Percentiles rank a stretch among this genome's conserved stretches.
Evolutionary conservation across 1,140 invertebrate genomes (phyloP).

Genomic region (Drosophila suzukii): DNA sequence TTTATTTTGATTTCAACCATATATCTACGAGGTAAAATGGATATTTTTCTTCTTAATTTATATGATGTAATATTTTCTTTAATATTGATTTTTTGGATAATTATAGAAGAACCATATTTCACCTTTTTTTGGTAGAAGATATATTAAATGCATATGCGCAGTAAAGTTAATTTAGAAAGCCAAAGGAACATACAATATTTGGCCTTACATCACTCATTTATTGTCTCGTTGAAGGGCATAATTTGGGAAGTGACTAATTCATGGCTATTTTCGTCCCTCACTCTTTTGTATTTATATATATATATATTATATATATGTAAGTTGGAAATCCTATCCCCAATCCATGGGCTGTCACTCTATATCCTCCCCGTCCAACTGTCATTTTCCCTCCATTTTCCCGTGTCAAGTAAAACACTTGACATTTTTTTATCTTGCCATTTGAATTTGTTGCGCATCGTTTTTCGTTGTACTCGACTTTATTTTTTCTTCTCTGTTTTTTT

Average conservation of each 20-base stretch:
- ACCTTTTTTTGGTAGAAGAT: no score
- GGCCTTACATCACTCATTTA: background rate
- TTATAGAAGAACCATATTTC: no score
- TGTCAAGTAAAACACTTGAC: conserved; percentile 59
- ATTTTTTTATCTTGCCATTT: conserved; percentile 71
- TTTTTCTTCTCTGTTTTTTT: background rate
- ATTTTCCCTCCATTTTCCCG: conserved; percentile 1
- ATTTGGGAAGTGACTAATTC: conserved; percentile 16
- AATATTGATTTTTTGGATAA: no score
- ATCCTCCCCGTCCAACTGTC: background rate
- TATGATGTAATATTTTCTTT: no score
- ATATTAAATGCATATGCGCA: no score
- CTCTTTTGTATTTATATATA: background rate
- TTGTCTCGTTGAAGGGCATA: background rate
- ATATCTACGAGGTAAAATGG: no score
- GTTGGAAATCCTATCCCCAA: background rate
- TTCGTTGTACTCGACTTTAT: conserved; percentile 14
- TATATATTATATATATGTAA: background rate
- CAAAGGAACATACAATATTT: background rate
- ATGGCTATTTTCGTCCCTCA: background rate
- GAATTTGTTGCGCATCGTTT: conserved; percentile 71
- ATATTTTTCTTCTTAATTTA: no score
- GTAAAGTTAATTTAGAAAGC: background rate
- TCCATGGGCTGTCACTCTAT: conserved; percentile 21
- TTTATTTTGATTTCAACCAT: no score